Evolutionary conservation across 2,888 invertebrate genomes (phyloP).

Genomic region (Hecatera dysodea): DNA sequence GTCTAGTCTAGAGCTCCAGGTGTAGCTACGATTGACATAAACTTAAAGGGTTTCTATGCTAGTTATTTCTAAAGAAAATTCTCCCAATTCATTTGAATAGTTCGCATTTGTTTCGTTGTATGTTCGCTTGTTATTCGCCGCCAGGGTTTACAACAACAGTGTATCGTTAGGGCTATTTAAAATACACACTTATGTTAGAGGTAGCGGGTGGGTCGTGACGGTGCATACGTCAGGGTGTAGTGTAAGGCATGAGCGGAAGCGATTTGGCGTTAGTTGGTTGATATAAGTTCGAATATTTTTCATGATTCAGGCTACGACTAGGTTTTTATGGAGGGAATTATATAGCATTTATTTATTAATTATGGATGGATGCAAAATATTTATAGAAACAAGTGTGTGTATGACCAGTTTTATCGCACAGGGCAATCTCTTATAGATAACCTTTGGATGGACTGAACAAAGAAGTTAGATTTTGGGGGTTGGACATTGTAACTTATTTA

Average conservation of each 20-base stretch:
- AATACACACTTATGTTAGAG: slow-evolving; percentile 82
- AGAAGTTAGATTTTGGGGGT: no score
- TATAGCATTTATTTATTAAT: no score
- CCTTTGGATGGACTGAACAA: no score
- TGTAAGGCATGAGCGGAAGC: slow-evolving; percentile 60
- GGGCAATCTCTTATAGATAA: no score
- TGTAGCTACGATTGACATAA: background rate
- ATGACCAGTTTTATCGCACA: no score
- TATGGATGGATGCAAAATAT: no score
- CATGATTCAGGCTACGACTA: background rate
- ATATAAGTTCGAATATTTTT: background rate
- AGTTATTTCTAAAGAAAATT: slow-evolving; percentile 24
- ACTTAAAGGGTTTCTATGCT: background rate
- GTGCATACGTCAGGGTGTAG: slow-evolving; percentile 80
- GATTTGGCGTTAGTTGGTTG: slow-evolving; percentile 10
- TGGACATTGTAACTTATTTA: background rate
- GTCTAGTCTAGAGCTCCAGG: background rate
- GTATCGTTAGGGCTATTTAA: slow-evolving; percentile 82
- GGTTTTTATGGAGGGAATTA: background rate
- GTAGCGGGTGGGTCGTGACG: slow-evolving; percentile 85
- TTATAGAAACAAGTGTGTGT: no score
- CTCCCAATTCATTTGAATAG: slow-evolving; percentile 39
- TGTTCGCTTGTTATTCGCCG: slow-evolving; percentile 61
- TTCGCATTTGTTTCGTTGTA: slow-evolving; percentile 43
- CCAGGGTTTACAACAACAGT: slow-evolving; percentile 70